Evolutionary conservation across 2,888 invertebrate species (phyloP).

Genomic region (Apamea epomidion): DNA sequence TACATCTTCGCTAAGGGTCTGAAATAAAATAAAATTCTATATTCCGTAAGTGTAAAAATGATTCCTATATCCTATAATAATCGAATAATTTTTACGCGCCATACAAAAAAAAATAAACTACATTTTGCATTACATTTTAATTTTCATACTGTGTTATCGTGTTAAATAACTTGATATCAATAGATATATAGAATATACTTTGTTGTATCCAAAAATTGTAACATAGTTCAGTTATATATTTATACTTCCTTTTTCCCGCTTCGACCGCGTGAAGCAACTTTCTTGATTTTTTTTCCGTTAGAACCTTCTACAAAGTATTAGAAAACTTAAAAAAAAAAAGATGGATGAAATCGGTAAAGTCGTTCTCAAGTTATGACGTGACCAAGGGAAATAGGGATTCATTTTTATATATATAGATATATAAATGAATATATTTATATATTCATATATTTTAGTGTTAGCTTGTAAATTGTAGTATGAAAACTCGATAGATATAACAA

Average conservation of each 20-base stretch:
- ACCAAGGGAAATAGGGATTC: too few relatives aligned
- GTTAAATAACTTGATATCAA: background rate
- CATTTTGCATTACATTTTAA: background rate
- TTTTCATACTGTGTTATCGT: background rate
- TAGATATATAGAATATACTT: background rate
- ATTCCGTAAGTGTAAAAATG: background rate
- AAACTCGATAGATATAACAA: background rate
- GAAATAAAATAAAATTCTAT: background rate
- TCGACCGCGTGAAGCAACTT: too few relatives aligned
- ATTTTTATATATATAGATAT: too few relatives aligned
- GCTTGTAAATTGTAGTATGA: background rate
- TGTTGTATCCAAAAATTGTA: background rate
- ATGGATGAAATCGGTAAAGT: too few relatives aligned
- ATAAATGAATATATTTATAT: too few relatives aligned
- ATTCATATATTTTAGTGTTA: too few relatives aligned
- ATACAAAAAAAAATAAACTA: background rate
- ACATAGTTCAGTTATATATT: background rate
- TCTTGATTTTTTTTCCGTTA: too few relatives aligned
- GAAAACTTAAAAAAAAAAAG: too few relatives aligned
- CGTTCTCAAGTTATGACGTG: too few relatives aligned
- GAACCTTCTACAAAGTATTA: too few relatives aligned
- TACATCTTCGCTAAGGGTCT: background rate
- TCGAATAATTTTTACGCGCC: background rate
- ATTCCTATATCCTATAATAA: background rate
- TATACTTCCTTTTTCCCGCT: too few relatives aligned